These are phyloP conservation scores for Microcebus ravelobensis DNA, from an alignment of 2,113 vertebrate genomes.

Conservation along the genomic window DNA sequence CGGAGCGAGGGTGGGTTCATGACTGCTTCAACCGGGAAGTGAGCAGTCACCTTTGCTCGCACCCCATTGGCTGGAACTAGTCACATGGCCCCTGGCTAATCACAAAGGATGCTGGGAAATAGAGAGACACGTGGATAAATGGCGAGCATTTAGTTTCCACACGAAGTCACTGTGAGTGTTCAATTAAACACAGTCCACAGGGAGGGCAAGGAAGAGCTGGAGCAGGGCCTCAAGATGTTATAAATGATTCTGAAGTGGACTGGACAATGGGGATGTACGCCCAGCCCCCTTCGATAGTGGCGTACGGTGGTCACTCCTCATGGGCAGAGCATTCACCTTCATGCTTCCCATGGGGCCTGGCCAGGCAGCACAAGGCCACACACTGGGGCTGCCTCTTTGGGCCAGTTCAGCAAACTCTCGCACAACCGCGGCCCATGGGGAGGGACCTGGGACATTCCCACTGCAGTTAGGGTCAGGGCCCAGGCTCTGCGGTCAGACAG, in stretches of 20 bases:
- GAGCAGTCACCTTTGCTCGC: accelerated
- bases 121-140: accelerated
- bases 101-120: not conserved
- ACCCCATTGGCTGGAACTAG: not conserved
- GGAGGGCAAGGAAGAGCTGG: not conserved
- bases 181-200: not conserved
- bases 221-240: not conserved
- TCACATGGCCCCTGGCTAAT: not conserved
- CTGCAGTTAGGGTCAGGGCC: not conserved
- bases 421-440: no score
- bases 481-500: not conserved
- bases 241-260: not conserved
- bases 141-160: not conserved
- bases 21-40: not conserved
- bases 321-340: not conserved
- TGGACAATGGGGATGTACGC: not conserved
- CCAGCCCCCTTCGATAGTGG: not conserved
- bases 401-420: not conserved
- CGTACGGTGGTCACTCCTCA: not conserved
- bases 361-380: not conserved
- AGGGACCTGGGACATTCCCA: not conserved
- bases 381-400: not conserved
- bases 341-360: no score
- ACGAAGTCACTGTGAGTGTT: not conserved
- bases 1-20: accelerated